Percentiles rank a stretch among this genome's conserved stretches.
Evolutionary conservation across 2,888 invertebrate species (phyloP).

Genomic region (Caenorhabditis doughertyi): DNA sequence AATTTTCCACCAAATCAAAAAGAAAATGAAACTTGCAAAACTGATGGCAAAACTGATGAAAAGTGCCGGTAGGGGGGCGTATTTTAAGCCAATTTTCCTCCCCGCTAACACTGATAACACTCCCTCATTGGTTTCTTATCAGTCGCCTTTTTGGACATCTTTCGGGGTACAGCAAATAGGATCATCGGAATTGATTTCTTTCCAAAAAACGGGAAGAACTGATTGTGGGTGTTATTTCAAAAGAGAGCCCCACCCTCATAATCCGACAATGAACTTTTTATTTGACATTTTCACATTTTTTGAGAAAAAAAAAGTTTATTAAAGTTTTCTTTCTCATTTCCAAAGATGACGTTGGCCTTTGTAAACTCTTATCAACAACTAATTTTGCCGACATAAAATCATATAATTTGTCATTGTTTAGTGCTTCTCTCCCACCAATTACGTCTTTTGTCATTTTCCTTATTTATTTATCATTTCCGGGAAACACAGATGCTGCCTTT

Average conservation of each 20-base stretch:
- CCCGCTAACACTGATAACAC: constrained; percentile 32
- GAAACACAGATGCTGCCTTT: not conserved
- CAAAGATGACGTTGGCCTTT: not conserved
- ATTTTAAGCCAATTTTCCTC: constrained; percentile 40
- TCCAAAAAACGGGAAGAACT: not conserved
- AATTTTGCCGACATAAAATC: not conserved
- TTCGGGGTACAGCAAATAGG: constrained; percentile 20
- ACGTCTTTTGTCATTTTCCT: not conserved
- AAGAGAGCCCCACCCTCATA: not conserved
- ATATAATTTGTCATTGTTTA: not conserved
- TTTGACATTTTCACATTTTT: too few species aligned
- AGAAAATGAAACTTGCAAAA: not conserved
- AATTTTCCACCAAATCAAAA: not conserved
- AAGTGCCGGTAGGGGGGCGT: constrained; percentile 34
- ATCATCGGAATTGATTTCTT: constrained; percentile 8
- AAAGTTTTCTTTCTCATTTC: too few species aligned
- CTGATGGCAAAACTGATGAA: constrained; percentile 7
- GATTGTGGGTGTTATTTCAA: not conserved
- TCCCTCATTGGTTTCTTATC: constrained; percentile 3
- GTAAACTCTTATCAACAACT: not conserved
- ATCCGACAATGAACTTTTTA: not conserved
- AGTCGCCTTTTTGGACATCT: too few species aligned
- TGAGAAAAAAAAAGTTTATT: too few species aligned
- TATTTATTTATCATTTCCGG: constrained; percentile 14
- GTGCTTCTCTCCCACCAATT: too few species aligned